phyloP scores from a whole-genome alignment of 1,140 invertebrate genomes.

The Panulirus ornatus region DNA sequence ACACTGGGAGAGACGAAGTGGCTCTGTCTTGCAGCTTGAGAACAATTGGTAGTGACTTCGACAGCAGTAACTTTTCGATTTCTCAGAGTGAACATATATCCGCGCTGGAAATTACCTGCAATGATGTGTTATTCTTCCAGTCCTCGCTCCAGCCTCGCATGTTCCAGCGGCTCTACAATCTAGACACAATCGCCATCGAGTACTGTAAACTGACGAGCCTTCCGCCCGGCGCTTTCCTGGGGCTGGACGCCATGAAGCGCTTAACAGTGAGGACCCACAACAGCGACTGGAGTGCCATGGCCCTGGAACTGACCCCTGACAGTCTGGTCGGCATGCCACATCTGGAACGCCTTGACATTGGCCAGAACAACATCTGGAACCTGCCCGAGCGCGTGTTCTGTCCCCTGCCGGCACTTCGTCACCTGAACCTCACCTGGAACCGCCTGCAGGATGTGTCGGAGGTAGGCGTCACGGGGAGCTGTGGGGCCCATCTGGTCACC shows the following conservation, averaged over 20 bases:
- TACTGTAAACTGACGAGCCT: conserved; percentile 91
- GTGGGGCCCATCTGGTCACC: conserved; percentile 86
- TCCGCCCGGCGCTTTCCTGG: conserved; percentile 89
- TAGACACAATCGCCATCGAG: conserved; percentile 86
- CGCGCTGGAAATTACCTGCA: conserved; percentile 86
- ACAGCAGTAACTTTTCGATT: conserved; percentile 76
- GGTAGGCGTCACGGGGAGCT: conserved; percentile 85
- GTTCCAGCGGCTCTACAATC: conserved; percentile 85
- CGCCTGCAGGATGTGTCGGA: conserved; percentile 89
- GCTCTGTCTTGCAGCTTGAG: conserved; percentile 76
- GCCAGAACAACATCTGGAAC: conserved; percentile 89
- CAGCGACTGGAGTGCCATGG: conserved; percentile 86
- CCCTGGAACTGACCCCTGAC: conserved; percentile 85
- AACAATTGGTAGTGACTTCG: conserved; percentile 76
- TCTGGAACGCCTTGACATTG: conserved; percentile 83
- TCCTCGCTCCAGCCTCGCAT: conserved; percentile 84
- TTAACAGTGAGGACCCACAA: conserved; percentile 87
- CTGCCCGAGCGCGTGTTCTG: conserved; percentile 87
- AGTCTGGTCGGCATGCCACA: conserved; percentile 78
- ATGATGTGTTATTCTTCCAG: conserved; percentile 88
- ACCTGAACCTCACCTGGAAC: conserved; percentile 87
- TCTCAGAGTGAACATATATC: conserved; percentile 83
- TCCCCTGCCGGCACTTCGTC: conserved; percentile 84
- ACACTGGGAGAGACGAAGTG: conserved; percentile 62
- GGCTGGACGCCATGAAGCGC: conserved; percentile 83